Base-by-base conservation (phyloP, 2,888 invertebrate species). In the Apodemia zela region DNA sequence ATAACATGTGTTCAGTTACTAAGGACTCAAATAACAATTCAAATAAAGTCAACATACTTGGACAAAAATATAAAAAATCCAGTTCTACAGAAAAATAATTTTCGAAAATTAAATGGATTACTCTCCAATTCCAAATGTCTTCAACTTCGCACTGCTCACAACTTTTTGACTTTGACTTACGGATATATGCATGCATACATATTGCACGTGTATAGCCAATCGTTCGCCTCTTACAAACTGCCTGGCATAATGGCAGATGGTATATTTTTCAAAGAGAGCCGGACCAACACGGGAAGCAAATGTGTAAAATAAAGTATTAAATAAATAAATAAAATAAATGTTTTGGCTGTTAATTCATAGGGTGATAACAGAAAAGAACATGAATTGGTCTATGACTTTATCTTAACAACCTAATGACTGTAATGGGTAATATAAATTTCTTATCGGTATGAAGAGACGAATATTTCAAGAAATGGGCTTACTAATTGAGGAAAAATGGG, bases 391-490 rank as follows among this genome's bases (percentile, higher is more conserved):
- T 10, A 15, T 17, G 45, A 72, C 75, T 78, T 85, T 82, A 86
- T 85, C 85, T 85, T 80, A 84, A 85, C 76, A 81, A 76, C 76
- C 76, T 74, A 75, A 77, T 82, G 81, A 82, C 79, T 74, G 71
- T 82, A 85, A 85, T 83, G 83, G 83, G 72, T 81, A 78, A 81
- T 81, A 84, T 86, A 85, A 85, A 86, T 87, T 84, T 79, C 82
- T 81, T 81, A 82, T 82, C 80, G 74, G 75, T 68, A 69, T 70
- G 68, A 75, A 71, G 72, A 75, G 74, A 76, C 78, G 38, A 78
- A 81, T 82, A 79, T 67, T 77, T 69, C 67, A 57, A 73, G 76
- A 66, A 61, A 66, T 38, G 47, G 29, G 33, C 10, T 11, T 15
- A 49, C 49, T 49, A 49, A 49, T 49, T 49, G 49, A 49, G 49